Evolutionary conservation across 2,888 invertebrate genomes (phyloP).

Genomic region (Stenchaetothrips biformis): DNA sequence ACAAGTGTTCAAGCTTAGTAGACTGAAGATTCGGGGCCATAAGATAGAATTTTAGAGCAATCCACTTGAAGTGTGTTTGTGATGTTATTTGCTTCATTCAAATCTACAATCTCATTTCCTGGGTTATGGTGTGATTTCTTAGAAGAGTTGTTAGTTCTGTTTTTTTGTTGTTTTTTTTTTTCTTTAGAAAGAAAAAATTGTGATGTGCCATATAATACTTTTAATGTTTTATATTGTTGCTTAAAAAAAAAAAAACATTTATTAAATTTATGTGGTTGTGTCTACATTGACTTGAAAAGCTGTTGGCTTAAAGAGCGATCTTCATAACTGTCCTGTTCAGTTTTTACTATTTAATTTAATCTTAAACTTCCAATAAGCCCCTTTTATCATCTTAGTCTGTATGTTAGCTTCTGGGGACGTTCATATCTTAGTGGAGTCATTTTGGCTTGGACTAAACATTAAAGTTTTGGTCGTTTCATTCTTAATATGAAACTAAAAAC

Average conservation of each 20-base stretch:
- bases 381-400: too few relatives aligned
- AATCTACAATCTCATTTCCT: not conserved
- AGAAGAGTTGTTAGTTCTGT: not conserved
- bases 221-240: not conserved
- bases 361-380: too few relatives aligned
- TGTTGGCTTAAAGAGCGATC: not conserved
- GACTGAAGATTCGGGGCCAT: constrained; percentile 9
- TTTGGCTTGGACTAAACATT: too few relatives aligned
- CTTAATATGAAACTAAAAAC: too few relatives aligned
- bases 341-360: too few relatives aligned
- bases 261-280: not conserved
- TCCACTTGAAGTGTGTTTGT: not conserved
- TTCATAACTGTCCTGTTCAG: too few relatives aligned
- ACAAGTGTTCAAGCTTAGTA: not conserved
- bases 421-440: too few relatives aligned
- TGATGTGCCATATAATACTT: constrained; percentile 2
- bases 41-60: not conserved
- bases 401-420: too few relatives aligned
- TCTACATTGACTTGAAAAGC: not conserved
- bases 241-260: not conserved
- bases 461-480: too few relatives aligned
- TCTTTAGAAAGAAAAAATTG: not conserved
- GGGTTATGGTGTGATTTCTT: not conserved
- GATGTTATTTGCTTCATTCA: not conserved
- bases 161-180: not conserved